These are phyloP conservation scores for Peromyscus melanophrys DNA, from an alignment of 2,797 vertebrate species.

Conservation along the genomic window DNA sequence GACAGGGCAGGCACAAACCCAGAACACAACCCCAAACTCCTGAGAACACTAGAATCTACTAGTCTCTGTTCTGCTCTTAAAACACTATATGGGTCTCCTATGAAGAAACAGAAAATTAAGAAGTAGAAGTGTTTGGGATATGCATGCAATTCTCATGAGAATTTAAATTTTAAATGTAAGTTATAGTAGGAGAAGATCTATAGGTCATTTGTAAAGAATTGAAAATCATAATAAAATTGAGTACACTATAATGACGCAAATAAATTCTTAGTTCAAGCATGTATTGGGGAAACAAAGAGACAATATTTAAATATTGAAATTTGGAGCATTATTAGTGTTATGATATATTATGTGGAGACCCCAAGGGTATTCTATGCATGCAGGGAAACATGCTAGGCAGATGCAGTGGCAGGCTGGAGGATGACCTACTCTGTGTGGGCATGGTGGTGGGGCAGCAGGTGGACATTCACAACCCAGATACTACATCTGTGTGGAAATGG, in stretches of 20 bases:
- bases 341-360: no score
- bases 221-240: constrained; percentile 66
- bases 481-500: no score
- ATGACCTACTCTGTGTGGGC: no score
- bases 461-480: no score
- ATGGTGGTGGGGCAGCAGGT: no score
- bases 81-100: constrained; percentile 23
- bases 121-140: constrained; percentile 53
- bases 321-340: constrained; percentile 43
- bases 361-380: no score
- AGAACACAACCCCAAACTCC: neutral
- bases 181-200: constrained; percentile 49
- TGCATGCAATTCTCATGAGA: constrained; percentile 35
- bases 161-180: constrained; percentile 72
- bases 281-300: constrained; percentile 48
- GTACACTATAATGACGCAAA: constrained; percentile 56
- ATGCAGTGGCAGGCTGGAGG: no score
- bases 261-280: constrained; percentile 62
- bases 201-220: constrained; percentile 60
- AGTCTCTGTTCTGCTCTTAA: constrained; percentile 43
- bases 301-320: constrained; percentile 69
- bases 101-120: constrained; percentile 50
- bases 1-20: neutral
- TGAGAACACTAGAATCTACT: neutral
- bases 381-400: no score